phyloP scores from a whole-genome alignment of 1,140 invertebrate genomes.

The Zaprionus africanus region DNA sequence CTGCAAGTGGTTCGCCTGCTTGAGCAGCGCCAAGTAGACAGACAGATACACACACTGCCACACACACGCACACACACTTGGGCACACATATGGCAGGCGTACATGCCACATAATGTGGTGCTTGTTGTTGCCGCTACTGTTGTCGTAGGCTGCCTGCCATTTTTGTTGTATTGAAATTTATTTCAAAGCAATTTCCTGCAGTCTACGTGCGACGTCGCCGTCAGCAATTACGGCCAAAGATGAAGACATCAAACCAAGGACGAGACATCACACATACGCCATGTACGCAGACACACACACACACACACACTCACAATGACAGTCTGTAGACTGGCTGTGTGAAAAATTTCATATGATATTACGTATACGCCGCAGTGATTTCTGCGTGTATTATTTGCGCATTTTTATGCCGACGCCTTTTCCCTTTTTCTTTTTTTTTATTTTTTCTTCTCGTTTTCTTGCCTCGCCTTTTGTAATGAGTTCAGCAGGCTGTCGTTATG shows the following conservation, averaged over 20 bases:
- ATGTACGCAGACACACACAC: slow-evolving; percentile 1
- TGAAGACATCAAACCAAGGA: slow-evolving; percentile 73
- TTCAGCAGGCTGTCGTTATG: slow-evolving; percentile 72
- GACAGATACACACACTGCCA: background rate
- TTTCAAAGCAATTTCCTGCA: slow-evolving; percentile 82
- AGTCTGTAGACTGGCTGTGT: slow-evolving; percentile 19
- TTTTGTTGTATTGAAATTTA: slow-evolving; percentile 82
- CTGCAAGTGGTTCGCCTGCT: slow-evolving; percentile 69
- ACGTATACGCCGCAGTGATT: slow-evolving; percentile 79
- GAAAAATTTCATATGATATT: slow-evolving; percentile 72
- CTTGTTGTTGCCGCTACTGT: slow-evolving; percentile 6
- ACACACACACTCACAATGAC: slow-evolving; percentile 9
- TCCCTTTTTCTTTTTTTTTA: slow-evolving; percentile 2
- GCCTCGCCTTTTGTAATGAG: slow-evolving; percentile 69
- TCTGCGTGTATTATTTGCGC: slow-evolving; percentile 53
- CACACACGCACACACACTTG: background rate
- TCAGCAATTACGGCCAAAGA: slow-evolving; percentile 79
- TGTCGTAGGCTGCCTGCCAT: slow-evolving; percentile 65
- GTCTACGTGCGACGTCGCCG: slow-evolving; percentile 69
- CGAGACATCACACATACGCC: slow-evolving; percentile 28
- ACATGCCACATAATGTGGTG: slow-evolving; percentile 44
- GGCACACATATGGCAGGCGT: slow-evolving; percentile 56
- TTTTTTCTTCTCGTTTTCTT: background rate
- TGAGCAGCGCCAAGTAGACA: slow-evolving; percentile 59
- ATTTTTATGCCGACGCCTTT: slow-evolving; percentile 52